Percentiles rank a stretch among this genome's conserved stretches.
phyloP scores from a whole-genome alignment of 2,113 vertebrate genomes.

The Genyomyrus donnyi region DNA sequence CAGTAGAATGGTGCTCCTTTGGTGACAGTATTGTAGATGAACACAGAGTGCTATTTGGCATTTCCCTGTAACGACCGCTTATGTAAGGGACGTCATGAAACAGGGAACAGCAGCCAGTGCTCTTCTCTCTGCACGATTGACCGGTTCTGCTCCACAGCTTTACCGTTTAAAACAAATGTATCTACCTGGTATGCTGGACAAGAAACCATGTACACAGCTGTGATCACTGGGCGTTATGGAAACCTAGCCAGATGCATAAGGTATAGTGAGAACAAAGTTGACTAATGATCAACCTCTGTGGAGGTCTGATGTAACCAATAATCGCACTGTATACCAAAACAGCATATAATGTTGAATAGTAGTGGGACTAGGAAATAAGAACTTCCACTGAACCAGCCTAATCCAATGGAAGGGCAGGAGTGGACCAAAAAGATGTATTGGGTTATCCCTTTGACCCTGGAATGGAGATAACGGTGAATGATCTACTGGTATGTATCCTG shows the following conservation, averaged over 20 bases:
- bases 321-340: neutral
- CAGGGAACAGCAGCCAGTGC: neutral
- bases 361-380: neutral
- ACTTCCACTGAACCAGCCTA: neutral
- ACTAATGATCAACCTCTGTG: neutral
- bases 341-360: neutral
- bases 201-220: neutral
- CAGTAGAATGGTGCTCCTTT: neutral
- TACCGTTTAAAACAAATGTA: neutral
- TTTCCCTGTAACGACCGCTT: neutral
- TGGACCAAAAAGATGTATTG: conserved; percentile 8
- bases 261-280: neutral
- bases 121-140: neutral
- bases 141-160: neutral
- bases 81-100: neutral
- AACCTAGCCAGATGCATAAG: neutral
- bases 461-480: neutral
- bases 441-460: neutral
- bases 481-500: neutral
- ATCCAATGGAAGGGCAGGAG: neutral
- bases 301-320: neutral
- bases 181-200: neutral
- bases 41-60: neutral
- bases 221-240: neutral
- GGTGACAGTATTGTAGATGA: neutral